These are phyloP conservation scores for Antitype chi DNA, from an alignment of 2,888 invertebrate genomes.

Conservation along the genomic window DNA sequence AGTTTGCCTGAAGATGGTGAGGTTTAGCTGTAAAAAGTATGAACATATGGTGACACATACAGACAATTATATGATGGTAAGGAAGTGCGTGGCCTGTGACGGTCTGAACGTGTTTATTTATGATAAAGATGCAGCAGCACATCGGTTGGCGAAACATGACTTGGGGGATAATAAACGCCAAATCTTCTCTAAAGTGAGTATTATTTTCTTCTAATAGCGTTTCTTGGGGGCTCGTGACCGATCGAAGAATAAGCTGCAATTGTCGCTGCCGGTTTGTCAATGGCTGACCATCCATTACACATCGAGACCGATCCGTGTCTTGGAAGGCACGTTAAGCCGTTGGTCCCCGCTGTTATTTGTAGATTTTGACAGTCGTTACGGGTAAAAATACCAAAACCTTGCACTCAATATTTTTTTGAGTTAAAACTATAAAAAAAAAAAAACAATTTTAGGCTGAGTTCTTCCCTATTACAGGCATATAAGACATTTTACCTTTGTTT, in stretches of 20 bases:
- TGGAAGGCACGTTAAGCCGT: background rate
- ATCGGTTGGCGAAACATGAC: conserved; percentile 52
- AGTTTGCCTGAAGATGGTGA: conserved; percentile 62
- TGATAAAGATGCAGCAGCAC: conserved; percentile 19
- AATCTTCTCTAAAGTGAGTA: conserved; percentile 54
- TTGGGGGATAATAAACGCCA: background rate
- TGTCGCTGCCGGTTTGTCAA: too few species aligned
- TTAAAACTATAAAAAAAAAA: too few species aligned
- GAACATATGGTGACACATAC: conserved; percentile 74
- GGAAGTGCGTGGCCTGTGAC: conserved; percentile 70
- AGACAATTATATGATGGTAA: conserved; percentile 59
- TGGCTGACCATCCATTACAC: background rate
- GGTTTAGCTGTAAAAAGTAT: conserved; percentile 66
- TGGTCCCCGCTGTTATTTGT: background rate
- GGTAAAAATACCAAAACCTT: background rate
- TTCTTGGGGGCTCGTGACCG: too few species aligned
- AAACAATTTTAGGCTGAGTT: too few species aligned
- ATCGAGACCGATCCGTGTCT: background rate
- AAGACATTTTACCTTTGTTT: too few species aligned
- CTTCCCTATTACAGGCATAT: too few species aligned
- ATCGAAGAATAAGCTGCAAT: background rate
- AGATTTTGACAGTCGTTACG: background rate
- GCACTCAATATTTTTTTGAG: too few species aligned
- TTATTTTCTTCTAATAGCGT: background rate
- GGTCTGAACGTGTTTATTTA: conserved; percentile 57